Conservation (phyloP, 2,797 vertebrate genomes). For the Argyrosomus regius region DNA sequence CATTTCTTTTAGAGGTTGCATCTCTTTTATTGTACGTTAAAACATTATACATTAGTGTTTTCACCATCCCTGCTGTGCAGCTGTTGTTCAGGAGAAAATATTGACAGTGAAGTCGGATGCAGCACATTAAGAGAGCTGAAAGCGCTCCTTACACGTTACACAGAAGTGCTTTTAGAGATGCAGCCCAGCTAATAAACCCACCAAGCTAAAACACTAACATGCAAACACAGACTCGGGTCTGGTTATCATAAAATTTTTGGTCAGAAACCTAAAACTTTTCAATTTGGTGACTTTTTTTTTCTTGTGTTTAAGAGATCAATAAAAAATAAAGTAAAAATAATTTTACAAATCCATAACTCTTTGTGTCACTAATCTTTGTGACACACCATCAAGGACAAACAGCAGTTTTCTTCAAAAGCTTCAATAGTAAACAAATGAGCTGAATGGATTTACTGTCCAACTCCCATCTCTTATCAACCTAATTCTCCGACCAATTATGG, state of each 20-base stretch:
- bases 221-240: constrained; percentile 35
- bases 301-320: constrained; percentile 56
- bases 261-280: constrained; percentile 32
- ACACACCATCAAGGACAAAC: constrained; percentile 63
- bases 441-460: constrained; percentile 73
- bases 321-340: constrained; percentile 46
- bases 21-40: constrained; percentile 59
- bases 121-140: constrained; percentile 33
- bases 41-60: constrained; percentile 46
- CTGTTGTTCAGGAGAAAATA: constrained; percentile 44
- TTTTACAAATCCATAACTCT: constrained; percentile 66
- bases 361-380: constrained; percentile 60
- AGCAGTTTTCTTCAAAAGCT: constrained; percentile 62
- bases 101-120: constrained; percentile 35
- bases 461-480: constrained; percentile 69
- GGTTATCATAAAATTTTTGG: constrained; percentile 2
- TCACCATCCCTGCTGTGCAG: neutral
- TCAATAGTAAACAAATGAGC: constrained; percentile 65
- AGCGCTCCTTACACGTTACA: constrained; percentile 13
- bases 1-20: constrained; percentile 37
- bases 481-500: constrained; percentile 75
- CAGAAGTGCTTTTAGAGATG: constrained; percentile 17
- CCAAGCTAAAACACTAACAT: neutral
- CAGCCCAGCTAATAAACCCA: constrained; percentile 27
- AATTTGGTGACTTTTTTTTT: constrained; percentile 18